These are phyloP conservation scores for Pomatorhinus ruficollis DNA, from an alignment of 2,113 vertebrate genomes.

Conservation along the genomic window DNA sequence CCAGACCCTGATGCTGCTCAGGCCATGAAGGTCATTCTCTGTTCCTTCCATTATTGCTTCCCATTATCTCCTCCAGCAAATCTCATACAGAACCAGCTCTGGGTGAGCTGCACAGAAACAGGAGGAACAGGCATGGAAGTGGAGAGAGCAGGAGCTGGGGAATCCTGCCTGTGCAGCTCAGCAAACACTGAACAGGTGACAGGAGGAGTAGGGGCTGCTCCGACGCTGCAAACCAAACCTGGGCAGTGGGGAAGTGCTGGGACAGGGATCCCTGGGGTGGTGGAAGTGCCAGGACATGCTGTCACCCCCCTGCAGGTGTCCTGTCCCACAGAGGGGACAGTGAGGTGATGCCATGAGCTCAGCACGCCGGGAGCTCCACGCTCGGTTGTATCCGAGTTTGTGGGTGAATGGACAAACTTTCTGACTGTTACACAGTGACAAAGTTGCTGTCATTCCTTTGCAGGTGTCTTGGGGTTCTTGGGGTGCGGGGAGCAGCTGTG, in stretches of 20 bases:
- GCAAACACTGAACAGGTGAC: not conserved
- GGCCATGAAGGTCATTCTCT: accelerated
- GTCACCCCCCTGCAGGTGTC: not conserved
- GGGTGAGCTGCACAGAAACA: not conserved
- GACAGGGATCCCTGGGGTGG: not conserved
- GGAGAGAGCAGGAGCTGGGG: not conserved
- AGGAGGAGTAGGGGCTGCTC: not conserved
- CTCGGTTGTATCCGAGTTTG: not conserved
- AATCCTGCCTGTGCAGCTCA: not conserved
- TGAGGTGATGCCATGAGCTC: not conserved
- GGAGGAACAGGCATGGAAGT: accelerated
- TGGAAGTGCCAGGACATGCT: not conserved
- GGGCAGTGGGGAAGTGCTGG: not conserved
- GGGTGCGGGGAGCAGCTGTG: not conserved
- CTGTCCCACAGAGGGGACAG: not conserved
- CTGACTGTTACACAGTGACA: too few relatives aligned
- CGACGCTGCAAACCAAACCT: not conserved
- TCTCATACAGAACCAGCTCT: accelerated
- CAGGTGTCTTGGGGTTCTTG: not conserved
- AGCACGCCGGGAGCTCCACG: accelerated
- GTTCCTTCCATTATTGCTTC: accelerated
- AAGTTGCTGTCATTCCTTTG: too few relatives aligned
- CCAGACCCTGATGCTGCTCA: not conserved
- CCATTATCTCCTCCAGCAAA: not conserved
- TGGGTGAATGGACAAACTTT: accelerated